Evolutionary conservation across 1,140 invertebrate genomes (phyloP).

Genomic region (Pachypsylla venusta): DNA sequence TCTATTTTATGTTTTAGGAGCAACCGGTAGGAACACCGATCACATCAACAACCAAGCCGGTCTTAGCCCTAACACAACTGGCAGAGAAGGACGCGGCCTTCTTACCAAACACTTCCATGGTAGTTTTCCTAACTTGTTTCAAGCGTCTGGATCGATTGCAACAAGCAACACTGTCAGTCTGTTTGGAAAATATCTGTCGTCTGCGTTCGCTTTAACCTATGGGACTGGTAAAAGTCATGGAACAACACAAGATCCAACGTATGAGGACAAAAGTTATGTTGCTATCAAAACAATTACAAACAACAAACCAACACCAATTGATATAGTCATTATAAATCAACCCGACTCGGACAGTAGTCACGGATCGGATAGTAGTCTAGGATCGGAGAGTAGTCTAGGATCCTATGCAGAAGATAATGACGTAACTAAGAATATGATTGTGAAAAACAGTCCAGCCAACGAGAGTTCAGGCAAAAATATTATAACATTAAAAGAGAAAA

Average conservation of each 20-base stretch:
- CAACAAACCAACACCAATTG: neutral
- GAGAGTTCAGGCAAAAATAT: neutral
- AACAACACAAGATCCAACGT: neutral
- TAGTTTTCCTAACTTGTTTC: too few relatives aligned
- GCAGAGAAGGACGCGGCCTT: neutral
- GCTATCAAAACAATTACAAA: neutral
- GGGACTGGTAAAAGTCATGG: neutral
- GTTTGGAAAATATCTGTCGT: neutral
- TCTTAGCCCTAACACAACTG: too few relatives aligned
- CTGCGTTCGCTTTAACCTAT: neutral
- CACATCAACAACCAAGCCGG: too few relatives aligned
- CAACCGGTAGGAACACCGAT: too few relatives aligned
- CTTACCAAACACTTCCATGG: neutral
- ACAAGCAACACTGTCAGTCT: neutral
- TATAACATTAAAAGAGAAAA: conserved; percentile 6
- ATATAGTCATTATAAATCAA: neutral
- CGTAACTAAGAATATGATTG: neutral
- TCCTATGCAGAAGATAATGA: neutral
- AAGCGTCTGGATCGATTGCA: neutral
- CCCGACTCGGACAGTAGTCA: neutral
- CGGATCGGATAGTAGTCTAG: neutral
- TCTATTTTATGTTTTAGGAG: too few relatives aligned
- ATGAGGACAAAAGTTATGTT: neutral
- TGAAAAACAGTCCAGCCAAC: neutral
- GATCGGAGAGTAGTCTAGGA: neutral